Evolutionary conservation across 2,888 invertebrate species (phyloP).

Genomic region (Callinectes sapidus): DNA sequence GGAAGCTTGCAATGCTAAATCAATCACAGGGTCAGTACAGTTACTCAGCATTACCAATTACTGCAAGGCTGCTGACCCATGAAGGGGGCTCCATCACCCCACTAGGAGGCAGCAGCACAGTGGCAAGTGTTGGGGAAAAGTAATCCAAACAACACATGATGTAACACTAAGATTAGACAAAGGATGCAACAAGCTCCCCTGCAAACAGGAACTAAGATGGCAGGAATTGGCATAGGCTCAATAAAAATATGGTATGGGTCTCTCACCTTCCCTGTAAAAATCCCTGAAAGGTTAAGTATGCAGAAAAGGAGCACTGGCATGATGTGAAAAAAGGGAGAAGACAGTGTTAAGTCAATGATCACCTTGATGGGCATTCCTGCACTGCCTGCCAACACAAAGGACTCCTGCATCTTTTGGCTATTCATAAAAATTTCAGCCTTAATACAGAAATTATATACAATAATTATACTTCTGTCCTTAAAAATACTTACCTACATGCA

Average conservation of each 20-base stretch:
- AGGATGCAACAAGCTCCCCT: neutral
- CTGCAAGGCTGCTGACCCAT: too few species aligned
- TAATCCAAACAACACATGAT: neutral
- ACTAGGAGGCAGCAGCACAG: neutral
- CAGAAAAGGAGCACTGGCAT: neutral
- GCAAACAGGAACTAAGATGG: neutral
- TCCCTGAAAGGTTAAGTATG: neutral
- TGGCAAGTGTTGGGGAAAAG: neutral
- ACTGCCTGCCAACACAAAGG: neutral
- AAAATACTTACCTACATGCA: neutral
- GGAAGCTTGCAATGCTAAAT: neutral
- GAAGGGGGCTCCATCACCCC: neutral
- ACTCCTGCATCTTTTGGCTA: neutral
- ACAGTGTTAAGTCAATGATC: neutral
- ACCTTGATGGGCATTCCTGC: neutral
- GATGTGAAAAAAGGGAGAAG: neutral
- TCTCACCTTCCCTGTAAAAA: neutral
- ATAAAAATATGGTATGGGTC: neutral
- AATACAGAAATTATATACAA: neutral
- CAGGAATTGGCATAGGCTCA: neutral
- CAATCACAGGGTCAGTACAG: too few species aligned
- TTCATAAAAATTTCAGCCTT: neutral
- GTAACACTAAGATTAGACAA: neutral
- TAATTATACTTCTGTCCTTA: constrained; percentile 16
- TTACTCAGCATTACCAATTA: too few species aligned